Evolutionary conservation across 2,888 invertebrate genomes (phyloP), one percentile per base, ranked within the genome.

Genomic region (Trachelus stipa): DNA sequence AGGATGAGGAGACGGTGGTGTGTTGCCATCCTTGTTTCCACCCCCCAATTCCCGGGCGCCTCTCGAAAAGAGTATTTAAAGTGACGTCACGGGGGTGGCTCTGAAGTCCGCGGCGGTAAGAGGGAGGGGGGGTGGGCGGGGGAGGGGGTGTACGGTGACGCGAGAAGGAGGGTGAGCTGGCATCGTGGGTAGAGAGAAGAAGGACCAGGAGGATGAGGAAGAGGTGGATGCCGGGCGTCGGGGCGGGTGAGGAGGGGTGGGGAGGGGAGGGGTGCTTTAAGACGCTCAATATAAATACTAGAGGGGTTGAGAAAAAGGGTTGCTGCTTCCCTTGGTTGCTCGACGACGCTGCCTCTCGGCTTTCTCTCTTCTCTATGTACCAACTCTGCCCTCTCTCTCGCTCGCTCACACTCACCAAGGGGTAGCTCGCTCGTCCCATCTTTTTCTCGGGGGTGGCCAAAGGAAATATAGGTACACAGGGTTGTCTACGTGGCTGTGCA

Each of bases 201-300:
- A 56, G 56, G 73, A 74, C 74, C 76, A 68, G 74, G 75, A 12
- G 71, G 79, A 35, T 71, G 76, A 76, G 34, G 40, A 73, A 30
- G 34, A 77, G 69, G 75, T 80, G 33, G 73, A 75, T 33, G 76
- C 74, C n/a, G 69, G 68, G 79, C 78, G 76, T 78, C 76, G 76
- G 81, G 81, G 76, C 76, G 81, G 86, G n/a, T n/a, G n/a, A n/a
- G n/a, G n/a, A n/a, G n/a, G 87, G 87, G 86, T 88, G 90, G 87
- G 86, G 89, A 90, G 4, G 33, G 80, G 86, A 87, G 86, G 86
- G 89, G 90, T 90, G 90, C 91, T 91, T 91, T 91, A 91, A 91
- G 91, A 90, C 91, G 91, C 90, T 91, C 91, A 90, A 91, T 91
- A 89, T 89, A 89, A 89, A 89, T 89, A 88, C 89, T 88, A 84